Base-by-base conservation (phyloP, 2,888 invertebrate genomes). In the Papilio gigon region DNA sequence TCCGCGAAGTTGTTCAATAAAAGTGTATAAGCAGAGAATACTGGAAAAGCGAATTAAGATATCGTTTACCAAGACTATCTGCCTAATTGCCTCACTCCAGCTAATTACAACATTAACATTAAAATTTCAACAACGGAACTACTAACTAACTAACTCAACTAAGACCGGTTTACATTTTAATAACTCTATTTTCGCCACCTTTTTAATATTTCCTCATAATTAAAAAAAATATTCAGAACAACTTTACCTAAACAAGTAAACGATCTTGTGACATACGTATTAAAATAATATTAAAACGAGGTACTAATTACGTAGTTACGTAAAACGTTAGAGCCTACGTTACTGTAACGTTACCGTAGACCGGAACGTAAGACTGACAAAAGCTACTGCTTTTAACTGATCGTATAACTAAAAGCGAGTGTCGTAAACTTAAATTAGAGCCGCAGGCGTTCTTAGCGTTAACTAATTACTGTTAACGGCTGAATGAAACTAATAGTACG, bases 381-480 rank as follows among this genome's bases (percentile, higher is more conserved):
- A 25, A 30, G 4, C 25, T 25, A 30, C 53, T 17, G n/a, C 53
- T 30, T 17, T 30, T n/a, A 56, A 56, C 53, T n/a, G n/a, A n/a
- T 30, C 27, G 53, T 53, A 53, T 27, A 53, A 53, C 53, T 56
- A 30, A 30, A 56, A 30, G 53, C 27, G 30, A 30, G 53, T 30
- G 30, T 56, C 30, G 53, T 56, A 56, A 56, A 56, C 53, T 56
- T 56, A 56, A 56, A 56, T 56, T 56, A 56, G 53, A 56, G 53
- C 30, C 53, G 30, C 40, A 44, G 42, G 61, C 27, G 42, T 42
- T 37, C 42, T 61, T 40, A 60, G 50, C 44, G 47, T 50, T 22
- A 50, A 50, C 53, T 40, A 25, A 64, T 64, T 27, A 56, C 64
- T 64, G 33, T 56, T 37, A 25, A 50, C n/a, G 50, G n/a, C 25